Base-by-base conservation (phyloP, 2,888 invertebrate genomes). In the Andrena chrysosceles region DNA sequence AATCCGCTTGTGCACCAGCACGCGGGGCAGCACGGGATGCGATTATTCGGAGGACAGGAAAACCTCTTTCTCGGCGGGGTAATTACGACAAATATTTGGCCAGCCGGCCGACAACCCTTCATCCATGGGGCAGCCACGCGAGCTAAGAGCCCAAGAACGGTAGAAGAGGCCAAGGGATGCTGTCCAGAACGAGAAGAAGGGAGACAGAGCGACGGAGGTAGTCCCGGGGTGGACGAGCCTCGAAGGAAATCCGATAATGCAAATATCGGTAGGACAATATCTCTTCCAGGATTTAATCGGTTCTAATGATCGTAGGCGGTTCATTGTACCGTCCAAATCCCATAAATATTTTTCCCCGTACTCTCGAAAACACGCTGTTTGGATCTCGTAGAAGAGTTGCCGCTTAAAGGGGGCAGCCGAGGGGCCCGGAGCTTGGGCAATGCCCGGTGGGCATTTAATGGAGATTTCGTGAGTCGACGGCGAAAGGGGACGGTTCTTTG, bases 1-100 rank as follows among this genome's bases (percentile, higher is more conserved):
- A 87, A 90, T 89, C 89, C 83, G 84, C 89, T 86, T 87, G 86
- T 77, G 66, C 77, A 56, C 23, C 64, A 52, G 52, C 56, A 23
- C 56, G 23, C 56, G 56, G 56, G 23, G 13, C 31, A 63, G 63
- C 8, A 66, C 71, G 84, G 78, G 56, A 79, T 69, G 79, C 77
- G 70, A 76, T 83, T 71, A 75, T 84, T 75, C 79, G 73, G 63
- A 73, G 60, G 77, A 64, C 74, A 64, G 84, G 71, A 87, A 87
- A 87, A 79, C 70, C 81, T 77, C 81, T 74, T 73, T 71, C 63
- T 76, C 60, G 42, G 10, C 56, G 62, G 49, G 90, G 91, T 92
- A 93, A 93, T 93, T 93, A 92, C 91, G 91, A 93, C 92, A 93
- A 93, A 93, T 93, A 93, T 94, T 94, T 93, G 90, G 87, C 92